Evolutionary conservation across 2,113 vertebrate genomes (phyloP).

Genomic region (Hyaena hyaena): DNA sequence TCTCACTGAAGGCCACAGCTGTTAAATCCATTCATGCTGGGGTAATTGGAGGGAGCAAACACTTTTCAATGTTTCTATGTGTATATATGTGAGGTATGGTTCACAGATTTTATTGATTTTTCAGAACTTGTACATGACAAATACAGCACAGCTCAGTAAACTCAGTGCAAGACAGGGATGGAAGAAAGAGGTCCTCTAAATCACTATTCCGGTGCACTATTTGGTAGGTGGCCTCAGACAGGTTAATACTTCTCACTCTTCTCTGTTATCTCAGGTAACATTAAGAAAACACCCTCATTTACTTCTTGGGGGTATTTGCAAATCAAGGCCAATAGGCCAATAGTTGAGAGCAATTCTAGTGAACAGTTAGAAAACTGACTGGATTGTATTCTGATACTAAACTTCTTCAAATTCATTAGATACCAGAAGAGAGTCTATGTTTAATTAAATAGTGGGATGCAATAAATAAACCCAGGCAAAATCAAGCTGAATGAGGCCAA

Average conservation of each 20-base stretch:
- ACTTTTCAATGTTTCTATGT: neutral
- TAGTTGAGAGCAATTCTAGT: neutral
- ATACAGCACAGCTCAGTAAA: neutral
- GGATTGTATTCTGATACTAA: neutral
- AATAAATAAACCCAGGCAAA: neutral
- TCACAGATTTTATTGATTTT: constrained; percentile 16
- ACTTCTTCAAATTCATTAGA: neutral
- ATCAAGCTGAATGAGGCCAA: neutral
- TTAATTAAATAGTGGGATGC: neutral
- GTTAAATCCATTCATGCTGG: neutral
- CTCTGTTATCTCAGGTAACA: neutral
- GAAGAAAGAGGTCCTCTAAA: neutral
- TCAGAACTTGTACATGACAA: neutral
- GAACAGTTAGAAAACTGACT: neutral
- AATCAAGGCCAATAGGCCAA: neutral
- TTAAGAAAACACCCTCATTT: neutral
- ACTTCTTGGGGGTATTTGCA: neutral
- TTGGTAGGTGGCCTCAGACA: neutral
- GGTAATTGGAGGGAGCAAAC: neutral
- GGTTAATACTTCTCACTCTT: neutral
- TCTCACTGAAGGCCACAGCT: neutral
- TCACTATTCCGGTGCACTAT: neutral
- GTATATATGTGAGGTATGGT: neutral
- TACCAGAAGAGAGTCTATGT: neutral
- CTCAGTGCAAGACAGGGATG: neutral